A percentile compares a stretch with the other conserved stretches of the same genome.
phyloP scores from a whole-genome alignment of 2,888 invertebrate genomes.

The Oegoconia quadripuncta region DNA sequence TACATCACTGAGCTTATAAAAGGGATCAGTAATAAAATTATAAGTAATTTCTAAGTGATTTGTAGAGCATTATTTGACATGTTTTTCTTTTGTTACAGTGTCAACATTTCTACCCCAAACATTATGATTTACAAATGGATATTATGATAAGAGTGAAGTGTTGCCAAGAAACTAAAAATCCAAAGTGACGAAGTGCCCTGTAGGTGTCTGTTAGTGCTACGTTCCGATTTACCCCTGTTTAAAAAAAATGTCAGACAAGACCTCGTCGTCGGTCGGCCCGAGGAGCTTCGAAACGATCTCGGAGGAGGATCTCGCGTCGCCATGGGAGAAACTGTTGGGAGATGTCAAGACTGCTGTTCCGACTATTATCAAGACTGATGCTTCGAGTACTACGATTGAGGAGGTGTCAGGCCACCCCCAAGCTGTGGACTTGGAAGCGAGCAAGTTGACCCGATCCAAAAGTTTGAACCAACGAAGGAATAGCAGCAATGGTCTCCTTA shows the following conservation, averaged over 20 bases:
- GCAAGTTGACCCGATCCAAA: constrained; percentile 66
- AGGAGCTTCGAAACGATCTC: constrained; percentile 76
- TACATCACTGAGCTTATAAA: too few relatives aligned
- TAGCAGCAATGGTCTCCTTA: constrained; percentile 73
- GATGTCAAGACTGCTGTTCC: constrained; percentile 66
- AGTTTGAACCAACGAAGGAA: constrained; percentile 71
- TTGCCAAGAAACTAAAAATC: constrained; percentile 78
- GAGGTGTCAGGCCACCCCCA: constrained; percentile 53
- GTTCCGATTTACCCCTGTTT: constrained; percentile 52
- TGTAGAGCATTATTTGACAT: too few relatives aligned
- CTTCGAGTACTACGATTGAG: constrained; percentile 64
- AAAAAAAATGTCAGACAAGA: constrained; percentile 68
- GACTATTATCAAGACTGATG: constrained; percentile 69
- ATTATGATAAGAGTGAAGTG: constrained; percentile 80
- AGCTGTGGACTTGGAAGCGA: constrained; percentile 56
- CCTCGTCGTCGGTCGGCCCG: constrained; percentile 69
- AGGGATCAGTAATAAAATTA: too few relatives aligned
- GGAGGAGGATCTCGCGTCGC: constrained; percentile 68
- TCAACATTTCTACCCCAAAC: constrained; percentile 78
- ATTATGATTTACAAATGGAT: constrained; percentile 80
- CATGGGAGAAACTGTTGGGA: constrained; percentile 72
- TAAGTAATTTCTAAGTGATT: too few relatives aligned
- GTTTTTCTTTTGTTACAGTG: constrained; percentile 69
- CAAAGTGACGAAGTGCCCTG: constrained; percentile 76
- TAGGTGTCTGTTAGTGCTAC: constrained; percentile 72